A percentile compares a stretch with the other conserved stretches of the same genome.
phyloP scores from a whole-genome alignment of 2,888 invertebrate species.

The Folsomia manolachei region DNA sequence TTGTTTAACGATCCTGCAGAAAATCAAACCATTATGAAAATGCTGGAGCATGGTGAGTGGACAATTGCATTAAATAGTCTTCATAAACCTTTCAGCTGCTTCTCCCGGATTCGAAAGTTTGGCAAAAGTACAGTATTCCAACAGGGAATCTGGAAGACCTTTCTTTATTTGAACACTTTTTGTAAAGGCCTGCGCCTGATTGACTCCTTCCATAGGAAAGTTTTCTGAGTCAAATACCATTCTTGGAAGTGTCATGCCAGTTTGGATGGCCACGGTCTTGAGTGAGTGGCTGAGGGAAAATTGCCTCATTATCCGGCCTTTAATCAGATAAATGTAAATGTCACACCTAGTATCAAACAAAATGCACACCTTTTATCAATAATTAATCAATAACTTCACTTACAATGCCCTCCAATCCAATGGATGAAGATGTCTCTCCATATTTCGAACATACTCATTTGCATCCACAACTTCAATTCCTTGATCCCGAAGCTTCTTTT shows the following conservation, averaged over 20 bases:
- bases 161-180: constrained; percentile 53
- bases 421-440: not conserved
- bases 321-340: not conserved
- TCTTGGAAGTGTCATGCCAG: constrained; percentile 51
- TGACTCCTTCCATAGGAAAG: constrained; percentile 52
- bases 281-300: constrained; percentile 39
- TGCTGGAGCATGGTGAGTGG: not conserved
- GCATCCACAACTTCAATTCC: constrained; percentile 66
- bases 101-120: constrained; percentile 47
- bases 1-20: constrained; percentile 52
- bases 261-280: constrained; percentile 36
- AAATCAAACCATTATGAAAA: not conserved
- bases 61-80: not conserved
- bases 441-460: constrained; percentile 57
- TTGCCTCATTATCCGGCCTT: constrained; percentile 31
- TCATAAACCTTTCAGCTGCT: constrained; percentile 40
- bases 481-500: constrained; percentile 58
- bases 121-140: constrained; percentile 34
- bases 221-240: constrained; percentile 38
- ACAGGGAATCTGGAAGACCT: constrained; percentile 52
- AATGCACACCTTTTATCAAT: not conserved
- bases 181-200: constrained; percentile 54
- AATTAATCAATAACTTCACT: not conserved
- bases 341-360: not conserved
- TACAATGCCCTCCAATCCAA: constrained; percentile 14